Evolutionary conservation across 2,888 invertebrate genomes (phyloP), one percentile per base, ranked within the genome.

Genomic region (Drosophila nigritarsus): DNA sequence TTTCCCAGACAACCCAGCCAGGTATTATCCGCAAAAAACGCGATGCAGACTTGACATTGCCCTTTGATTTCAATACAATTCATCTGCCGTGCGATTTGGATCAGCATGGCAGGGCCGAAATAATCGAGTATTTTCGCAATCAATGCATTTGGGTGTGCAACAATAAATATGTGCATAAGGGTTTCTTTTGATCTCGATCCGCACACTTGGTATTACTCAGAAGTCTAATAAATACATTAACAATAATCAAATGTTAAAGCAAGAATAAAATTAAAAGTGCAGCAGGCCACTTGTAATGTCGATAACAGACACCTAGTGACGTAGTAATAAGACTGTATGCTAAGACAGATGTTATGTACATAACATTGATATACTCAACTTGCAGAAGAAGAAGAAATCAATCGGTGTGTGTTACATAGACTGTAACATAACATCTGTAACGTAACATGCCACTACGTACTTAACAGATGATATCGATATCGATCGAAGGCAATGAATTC

Each of bases 121-220:
- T 64, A 0, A 15, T 78, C 0, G 42, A 48, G 0, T 5, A 29
- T 0, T 66, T 76, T 40, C 79, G 78, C 2, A 65, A 71, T 27
- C 76, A 83, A 27, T 83, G 82, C 42, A 56, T 72, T 38, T 75
- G 74, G 68, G 29, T 69, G 0, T 79, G 42, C 27, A 76, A 76
- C 29, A 69, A 75, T 27, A 58, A 49, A 6, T 81, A 48, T 13
- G 34, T 83, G 83, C 20, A 51, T 66, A 81, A 79, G 62, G 48
- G 36, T 0, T 67, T 34, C 54, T 83, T 45, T 62, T 63, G 83
- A 82, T 20, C 98, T 98, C 94, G 98, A 80, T 65, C 80, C 77
- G 0, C 77, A 74, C 6, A 55, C 18, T 20, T 76, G 64, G 61
- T 68, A 79, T 13, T 69, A 75, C 32, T 2, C n/a, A 15, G 11